Evolutionary conservation across 1,140 invertebrate species (phyloP), one percentile per base, ranked within the genome.

Genomic region (Camponotus vicinus): DNA sequence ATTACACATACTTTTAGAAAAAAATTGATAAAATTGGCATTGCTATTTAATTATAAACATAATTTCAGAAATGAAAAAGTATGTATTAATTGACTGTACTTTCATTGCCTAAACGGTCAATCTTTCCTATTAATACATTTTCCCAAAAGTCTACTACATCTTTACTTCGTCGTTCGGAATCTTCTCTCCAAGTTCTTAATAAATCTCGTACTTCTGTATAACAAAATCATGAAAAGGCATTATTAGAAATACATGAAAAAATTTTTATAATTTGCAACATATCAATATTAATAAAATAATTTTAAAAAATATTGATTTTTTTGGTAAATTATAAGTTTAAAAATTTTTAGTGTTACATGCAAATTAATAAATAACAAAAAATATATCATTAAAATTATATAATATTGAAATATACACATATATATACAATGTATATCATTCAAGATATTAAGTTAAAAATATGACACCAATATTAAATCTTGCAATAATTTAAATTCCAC

Each of bases 141-240:
- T 98, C 97, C 98, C 98, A 99, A 73, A 99, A 93, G 87, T 98
- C 96, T 0, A 99, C 96, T 1, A 99, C 97, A 92, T 99, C 98
- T 92, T 97, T 96, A 93, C 98, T 99, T 92, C 97, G 97, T 59
- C 99, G 96, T 67, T 97, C 97, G 92, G 98, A 98, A 90, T 98
- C 98, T 95, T 99, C 99, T 92, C 99, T 96, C 97, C 98, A 99
- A 90, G 97, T 97, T 88, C 98, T 96, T 70, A 99, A 96, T 86
- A 97, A 95, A 89, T 98, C 97, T 90, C 97, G 95, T 64, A 97
- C 97, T 91, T 98, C 99, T 99, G 92, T 27, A 91, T 85, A 90
- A 49, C 69, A 88, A 87, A 73, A 71, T 78, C 69, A 18, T 55
- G 66, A 32, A 80, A 34, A 64, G 1, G 55, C 34, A 70, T 57